Evolutionary conservation across 2,797 vertebrate genomes (phyloP), one percentile per base, ranked within the genome.

Genomic region (Gallinago stenura): DNA sequence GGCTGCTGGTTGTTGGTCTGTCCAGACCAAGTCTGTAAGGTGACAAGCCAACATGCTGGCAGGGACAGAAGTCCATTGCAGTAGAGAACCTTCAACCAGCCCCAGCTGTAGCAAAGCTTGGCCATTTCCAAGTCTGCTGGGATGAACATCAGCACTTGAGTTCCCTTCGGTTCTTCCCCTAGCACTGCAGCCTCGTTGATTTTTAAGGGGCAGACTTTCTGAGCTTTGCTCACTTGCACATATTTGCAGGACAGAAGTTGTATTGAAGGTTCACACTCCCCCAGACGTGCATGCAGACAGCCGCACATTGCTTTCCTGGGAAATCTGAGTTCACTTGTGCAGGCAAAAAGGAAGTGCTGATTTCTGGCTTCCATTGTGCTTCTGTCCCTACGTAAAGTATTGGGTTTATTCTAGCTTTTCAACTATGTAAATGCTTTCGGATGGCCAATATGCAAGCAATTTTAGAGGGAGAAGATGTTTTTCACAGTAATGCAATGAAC

Each of bases 61-160:
- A 0, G 61, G 61, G 65, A 26, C 51, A 15, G 19, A 41, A 68
- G 53, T 54, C 48, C 15, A 16, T 72, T 57, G 30, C 70, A 84
- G 30, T 61, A 39, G 61, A 48, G 57, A 43, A 45, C 56, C 41
- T 60, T 20, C 61, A 51, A 1, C 16, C 46, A 84, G 41, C 66
- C 41, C 31, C 54, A 90, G 18, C 24, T 0, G 0, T n/a, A 69
- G 20, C 0, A 1, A 56, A 69, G n/a, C 20, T 17, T 64, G 57
- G 31, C 48, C 18, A 6, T 80, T 41, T 72, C 60, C 45, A 26
- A 2, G 25, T 62, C 57, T 71, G 53, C 43, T 82, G 86, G 48
- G 22, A 9, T 68, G 48, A 45, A 30, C 3, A 2, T n/a, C 61
- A 58, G 61, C 37, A 19, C 62, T 3, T 58, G 35, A 46, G 22